Conservation (phyloP, 2,113 vertebrate species). For the Silurus glanis region DNA sequence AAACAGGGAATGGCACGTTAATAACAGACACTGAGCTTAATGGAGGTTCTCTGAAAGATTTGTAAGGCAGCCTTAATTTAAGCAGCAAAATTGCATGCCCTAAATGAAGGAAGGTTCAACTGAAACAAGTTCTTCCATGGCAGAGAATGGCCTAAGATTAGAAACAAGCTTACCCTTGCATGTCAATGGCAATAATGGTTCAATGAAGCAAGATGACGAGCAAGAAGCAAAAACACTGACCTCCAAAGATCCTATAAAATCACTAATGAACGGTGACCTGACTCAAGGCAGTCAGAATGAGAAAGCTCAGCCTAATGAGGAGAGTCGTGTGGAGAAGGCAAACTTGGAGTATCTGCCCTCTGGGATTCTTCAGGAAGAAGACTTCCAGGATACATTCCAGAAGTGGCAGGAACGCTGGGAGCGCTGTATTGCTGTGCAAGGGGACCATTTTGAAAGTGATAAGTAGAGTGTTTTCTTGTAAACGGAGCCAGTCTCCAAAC, state of each 20-base stretch:
- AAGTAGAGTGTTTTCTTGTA: too few species aligned
- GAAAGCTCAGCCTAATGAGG: constrained; percentile 60
- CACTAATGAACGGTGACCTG: constrained; percentile 88
- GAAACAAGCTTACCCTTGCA: constrained; percentile 65
- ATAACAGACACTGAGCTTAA: constrained; percentile 58
- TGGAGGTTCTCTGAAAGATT: constrained; percentile 49
- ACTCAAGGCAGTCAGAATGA: constrained; percentile 69
- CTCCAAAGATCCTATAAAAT: constrained; percentile 76
- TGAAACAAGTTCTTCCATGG: constrained; percentile 51
- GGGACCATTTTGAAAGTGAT: too few species aligned
- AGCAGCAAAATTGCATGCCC: constrained; percentile 40
- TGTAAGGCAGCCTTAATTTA: constrained; percentile 38
- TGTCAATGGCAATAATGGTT: constrained; percentile 82
- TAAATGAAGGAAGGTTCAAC: constrained; percentile 57
- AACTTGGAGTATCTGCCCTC: constrained; percentile 59
- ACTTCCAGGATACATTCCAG: too few species aligned
- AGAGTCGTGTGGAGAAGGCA: constrained; percentile 51
- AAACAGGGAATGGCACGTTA: constrained; percentile 34
- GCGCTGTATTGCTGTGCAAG: too few species aligned
- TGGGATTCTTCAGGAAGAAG: too few species aligned
- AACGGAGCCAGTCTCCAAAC: too few species aligned
- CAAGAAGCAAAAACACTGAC: constrained; percentile 70
- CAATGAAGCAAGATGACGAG: constrained; percentile 63
- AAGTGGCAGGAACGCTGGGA: too few species aligned
- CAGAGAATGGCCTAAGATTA: constrained; percentile 44